Evolutionary conservation across 2,113 vertebrate genomes (phyloP).

Genomic region (Stigmatopora argus): DNA sequence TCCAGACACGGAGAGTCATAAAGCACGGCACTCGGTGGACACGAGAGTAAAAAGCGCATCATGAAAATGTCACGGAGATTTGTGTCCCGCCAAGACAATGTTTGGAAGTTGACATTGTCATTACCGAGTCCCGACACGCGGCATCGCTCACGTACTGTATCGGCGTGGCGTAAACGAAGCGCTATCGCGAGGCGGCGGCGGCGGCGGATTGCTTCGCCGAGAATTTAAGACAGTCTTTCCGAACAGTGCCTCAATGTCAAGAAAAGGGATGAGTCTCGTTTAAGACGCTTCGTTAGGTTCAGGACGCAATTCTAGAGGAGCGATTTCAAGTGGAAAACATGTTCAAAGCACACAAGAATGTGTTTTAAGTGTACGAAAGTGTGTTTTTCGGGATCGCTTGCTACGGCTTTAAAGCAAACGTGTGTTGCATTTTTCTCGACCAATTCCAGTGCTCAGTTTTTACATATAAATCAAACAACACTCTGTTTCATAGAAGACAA

Average conservation of each 20-base stretch:
- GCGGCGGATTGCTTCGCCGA: conserved; percentile 28
- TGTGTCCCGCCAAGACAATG: conserved; percentile 20
- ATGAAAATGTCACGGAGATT: conserved; percentile 36
- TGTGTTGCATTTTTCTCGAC: too few relatives aligned
- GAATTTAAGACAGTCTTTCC: neutral
- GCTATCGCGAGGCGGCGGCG: conserved; percentile 22
- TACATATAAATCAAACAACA: too few relatives aligned
- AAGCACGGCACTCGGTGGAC: conserved; percentile 7
- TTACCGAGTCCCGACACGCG: conserved; percentile 44
- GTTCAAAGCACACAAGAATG: too few relatives aligned
- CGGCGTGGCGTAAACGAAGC: conserved; percentile 28
- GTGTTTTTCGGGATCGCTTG: too few relatives aligned
- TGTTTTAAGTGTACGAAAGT: too few relatives aligned
- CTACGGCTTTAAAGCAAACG: too few relatives aligned
- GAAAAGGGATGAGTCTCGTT: conserved; percentile 52
- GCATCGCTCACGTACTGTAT: conserved; percentile 41
- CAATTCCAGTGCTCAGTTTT: too few relatives aligned
- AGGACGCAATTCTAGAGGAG: too few relatives aligned
- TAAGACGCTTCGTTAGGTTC: conserved; percentile 51
- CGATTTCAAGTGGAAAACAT: too few relatives aligned
- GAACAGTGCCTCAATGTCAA: conserved; percentile 68
- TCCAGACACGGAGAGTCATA: conserved; percentile 9
- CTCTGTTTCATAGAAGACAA: too few relatives aligned
- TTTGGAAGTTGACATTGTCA: conserved; percentile 34
- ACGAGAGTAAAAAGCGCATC: conserved; percentile 22